These are phyloP conservation scores for Stegana nigrithorax DNA, from an alignment of 2,888 invertebrate species.

Conservation along the genomic window DNA sequence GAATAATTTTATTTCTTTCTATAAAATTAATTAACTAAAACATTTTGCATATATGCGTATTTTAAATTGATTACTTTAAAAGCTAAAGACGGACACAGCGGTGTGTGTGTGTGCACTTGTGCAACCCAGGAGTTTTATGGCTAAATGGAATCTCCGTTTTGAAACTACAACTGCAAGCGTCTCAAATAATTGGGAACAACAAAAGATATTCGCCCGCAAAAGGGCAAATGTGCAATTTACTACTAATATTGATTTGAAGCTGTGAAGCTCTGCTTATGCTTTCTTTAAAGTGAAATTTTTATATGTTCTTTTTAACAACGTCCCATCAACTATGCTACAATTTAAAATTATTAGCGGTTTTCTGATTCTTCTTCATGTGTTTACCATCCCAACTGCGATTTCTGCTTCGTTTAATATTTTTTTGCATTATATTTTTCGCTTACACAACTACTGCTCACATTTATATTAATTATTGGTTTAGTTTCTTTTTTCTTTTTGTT, in stretches of 20 bases:
- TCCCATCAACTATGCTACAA: slow-evolving; percentile 21
- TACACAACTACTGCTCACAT: slow-evolving; percentile 14
- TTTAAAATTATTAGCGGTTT: slow-evolving; percentile 6
- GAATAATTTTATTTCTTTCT: slow-evolving; percentile 5
- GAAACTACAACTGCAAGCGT: no score
- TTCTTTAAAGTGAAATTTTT: slow-evolving; percentile 17
- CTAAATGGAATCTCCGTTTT: no score
- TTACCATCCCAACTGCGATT: slow-evolving; percentile 11
- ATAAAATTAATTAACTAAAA: slow-evolving; percentile 3
- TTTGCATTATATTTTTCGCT: slow-evolving; percentile 10
- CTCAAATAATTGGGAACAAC: background rate
- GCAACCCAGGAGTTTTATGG: background rate
- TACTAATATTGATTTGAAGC: slow-evolving; percentile 30
- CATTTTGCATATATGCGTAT: slow-evolving; percentile 31
- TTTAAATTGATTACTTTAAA: slow-evolving; percentile 41
- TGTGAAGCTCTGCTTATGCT: slow-evolving; percentile 3
- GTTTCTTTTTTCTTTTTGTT: slow-evolving; percentile 11
- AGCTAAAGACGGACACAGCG: slow-evolving; percentile 49
- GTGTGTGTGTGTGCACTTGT: slow-evolving; percentile 18
- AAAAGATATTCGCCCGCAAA: no score
- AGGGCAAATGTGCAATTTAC: background rate
- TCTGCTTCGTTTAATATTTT: background rate
- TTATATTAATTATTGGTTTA: slow-evolving; percentile 10
- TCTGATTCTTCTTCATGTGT: background rate
- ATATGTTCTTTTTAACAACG: slow-evolving; percentile 18